These are phyloP conservation scores for Caenorhabditis sp. DNA, from an alignment of 2,888 invertebrate genomes.

Conservation along the genomic window DNA sequence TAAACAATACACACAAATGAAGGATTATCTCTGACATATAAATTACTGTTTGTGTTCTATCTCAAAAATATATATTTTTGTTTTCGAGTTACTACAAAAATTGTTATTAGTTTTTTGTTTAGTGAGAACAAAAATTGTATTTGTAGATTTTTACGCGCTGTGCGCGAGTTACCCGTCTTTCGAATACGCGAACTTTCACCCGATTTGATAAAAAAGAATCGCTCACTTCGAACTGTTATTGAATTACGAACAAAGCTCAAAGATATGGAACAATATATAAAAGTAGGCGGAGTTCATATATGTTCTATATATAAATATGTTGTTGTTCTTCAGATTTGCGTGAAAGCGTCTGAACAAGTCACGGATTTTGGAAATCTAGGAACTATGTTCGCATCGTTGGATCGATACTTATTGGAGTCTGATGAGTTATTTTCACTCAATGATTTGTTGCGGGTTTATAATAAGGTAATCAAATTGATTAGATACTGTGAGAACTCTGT, in stretches of 20 bases:
- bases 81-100: too few species aligned
- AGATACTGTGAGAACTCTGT: too few species aligned
- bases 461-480: slow-evolving; percentile 35
- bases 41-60: too few species aligned
- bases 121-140: too few species aligned
- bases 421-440: slow-evolving; percentile 64
- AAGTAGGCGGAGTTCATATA: slow-evolving; percentile 16
- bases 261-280: slow-evolving; percentile 76
- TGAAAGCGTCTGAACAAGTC: slow-evolving; percentile 20
- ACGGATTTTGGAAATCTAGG: slow-evolving; percentile 51
- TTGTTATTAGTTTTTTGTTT: neutral
- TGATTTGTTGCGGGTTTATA: slow-evolving; percentile 61
- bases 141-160: slow-evolving; percentile 28
- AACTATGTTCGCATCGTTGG: slow-evolving; percentile 62
- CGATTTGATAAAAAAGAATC: slow-evolving; percentile 36
- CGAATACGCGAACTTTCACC: slow-evolving; percentile 17
- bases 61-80: too few species aligned
- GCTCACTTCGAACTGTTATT: slow-evolving; percentile 36
- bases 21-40: too few species aligned
- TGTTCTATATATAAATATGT: too few species aligned
- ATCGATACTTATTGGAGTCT: slow-evolving; percentile 53
- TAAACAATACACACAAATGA: too few species aligned
- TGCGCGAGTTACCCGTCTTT: slow-evolving; percentile 36
- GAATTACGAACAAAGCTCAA: slow-evolving; percentile 78
- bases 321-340: slow-evolving; percentile 25